Evolutionary conservation across 2,113 vertebrate species (phyloP).

Genomic region (Albula goreensis): DNA sequence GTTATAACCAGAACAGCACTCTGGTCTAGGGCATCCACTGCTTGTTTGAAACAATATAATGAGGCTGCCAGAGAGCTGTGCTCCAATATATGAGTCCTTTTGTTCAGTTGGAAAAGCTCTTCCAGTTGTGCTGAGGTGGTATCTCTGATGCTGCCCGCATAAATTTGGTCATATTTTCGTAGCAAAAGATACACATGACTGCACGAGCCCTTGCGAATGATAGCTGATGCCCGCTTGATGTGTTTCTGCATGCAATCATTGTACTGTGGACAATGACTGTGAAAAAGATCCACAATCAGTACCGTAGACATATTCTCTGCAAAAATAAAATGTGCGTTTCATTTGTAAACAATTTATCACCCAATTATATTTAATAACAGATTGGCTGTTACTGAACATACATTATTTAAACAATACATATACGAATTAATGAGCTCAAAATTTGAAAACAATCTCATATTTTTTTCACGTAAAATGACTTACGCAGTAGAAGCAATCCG

Average conservation of each 20-base stretch:
- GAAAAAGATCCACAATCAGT: constrained; percentile 46
- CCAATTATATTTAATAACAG: too few relatives aligned
- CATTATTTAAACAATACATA: background rate
- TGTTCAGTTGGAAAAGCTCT: constrained; percentile 31
- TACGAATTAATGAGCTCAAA: background rate
- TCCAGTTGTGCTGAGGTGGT: background rate
- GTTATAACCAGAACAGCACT: constrained; percentile 71
- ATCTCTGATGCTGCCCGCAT: background rate
- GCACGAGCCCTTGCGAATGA: background rate
- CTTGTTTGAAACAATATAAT: constrained; percentile 79
- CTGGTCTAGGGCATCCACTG: constrained; percentile 72
- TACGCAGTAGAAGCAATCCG: background rate
- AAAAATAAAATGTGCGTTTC: background rate
- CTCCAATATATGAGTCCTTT: constrained; percentile 60
- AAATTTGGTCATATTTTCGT: background rate
- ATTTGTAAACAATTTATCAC: background rate
- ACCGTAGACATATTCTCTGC: constrained; percentile 41
- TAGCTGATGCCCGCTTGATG: background rate
- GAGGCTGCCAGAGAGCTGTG: constrained; percentile 60
- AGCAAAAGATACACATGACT: constrained; percentile 37
- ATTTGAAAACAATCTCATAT: background rate
- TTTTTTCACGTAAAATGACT: background rate
- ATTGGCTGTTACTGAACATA: too few relatives aligned
- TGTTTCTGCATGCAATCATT: constrained; percentile 32
- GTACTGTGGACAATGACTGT: constrained; percentile 24